Conservation (phyloP, 2,797 vertebrate genomes). For the Gila robusta region DNA sequence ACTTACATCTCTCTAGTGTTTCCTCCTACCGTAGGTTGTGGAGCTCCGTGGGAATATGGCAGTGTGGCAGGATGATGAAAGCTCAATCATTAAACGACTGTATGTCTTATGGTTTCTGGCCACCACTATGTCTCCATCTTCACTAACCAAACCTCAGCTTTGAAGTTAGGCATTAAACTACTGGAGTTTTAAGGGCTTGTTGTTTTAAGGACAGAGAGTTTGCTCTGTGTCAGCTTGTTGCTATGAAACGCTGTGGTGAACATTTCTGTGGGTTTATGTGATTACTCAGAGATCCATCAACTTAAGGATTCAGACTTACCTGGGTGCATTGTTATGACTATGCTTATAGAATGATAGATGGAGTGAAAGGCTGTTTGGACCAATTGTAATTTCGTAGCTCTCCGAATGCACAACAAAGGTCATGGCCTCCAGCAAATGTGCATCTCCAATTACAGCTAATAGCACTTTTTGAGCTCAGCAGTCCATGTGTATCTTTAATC, state of each 20-base stretch:
- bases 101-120: constrained; percentile 49
- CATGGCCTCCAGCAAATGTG: constrained; percentile 10
- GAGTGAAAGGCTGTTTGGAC: constrained; percentile 12
- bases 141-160: constrained; percentile 61
- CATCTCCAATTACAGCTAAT: constrained; percentile 41
- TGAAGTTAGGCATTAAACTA: constrained; percentile 59
- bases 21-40: constrained; percentile 23
- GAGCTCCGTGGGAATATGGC: constrained; percentile 51
- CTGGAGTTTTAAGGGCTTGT: constrained; percentile 47
- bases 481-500: constrained; percentile 28
- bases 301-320: constrained; percentile 43
- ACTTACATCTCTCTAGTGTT: constrained; percentile 20
- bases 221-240: constrained; percentile 53
- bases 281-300: constrained; percentile 34
- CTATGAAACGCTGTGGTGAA: constrained; percentile 51
- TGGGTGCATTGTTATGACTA: constrained; percentile 45
- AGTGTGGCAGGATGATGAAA: constrained; percentile 41
- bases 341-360: constrained; percentile 34
- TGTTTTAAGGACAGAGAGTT: constrained; percentile 57
- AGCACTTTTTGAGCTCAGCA: neutral
- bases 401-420: constrained; percentile 23
- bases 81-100: constrained; percentile 35
- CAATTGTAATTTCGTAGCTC: constrained; percentile 16
- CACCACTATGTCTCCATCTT: constrained; percentile 57
- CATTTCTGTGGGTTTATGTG: constrained; percentile 29